Percentiles rank a stretch among this genome's conserved stretches.
Conservation (phyloP, 2,113 vertebrate genomes). For the Galbula dea region DNA sequence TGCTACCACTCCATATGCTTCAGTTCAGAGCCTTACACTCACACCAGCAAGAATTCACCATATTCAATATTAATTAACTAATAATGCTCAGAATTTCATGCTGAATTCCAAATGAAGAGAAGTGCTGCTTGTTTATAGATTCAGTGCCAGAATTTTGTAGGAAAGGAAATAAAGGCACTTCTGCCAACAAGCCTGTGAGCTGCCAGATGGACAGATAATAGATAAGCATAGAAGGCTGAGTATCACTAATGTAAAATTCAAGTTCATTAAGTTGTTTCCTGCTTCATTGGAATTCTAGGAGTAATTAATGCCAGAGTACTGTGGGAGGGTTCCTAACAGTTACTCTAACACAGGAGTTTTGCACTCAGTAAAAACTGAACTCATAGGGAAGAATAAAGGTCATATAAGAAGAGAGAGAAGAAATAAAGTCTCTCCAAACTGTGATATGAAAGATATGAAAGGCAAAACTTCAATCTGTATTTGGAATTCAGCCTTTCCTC, state of each 20-base stretch:
- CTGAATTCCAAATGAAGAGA: slow-evolving; percentile 14
- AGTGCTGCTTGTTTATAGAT: slow-evolving; percentile 9
- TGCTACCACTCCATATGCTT: not conserved
- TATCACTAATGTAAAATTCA: not conserved
- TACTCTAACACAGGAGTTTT: not conserved
- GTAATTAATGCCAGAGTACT: not conserved
- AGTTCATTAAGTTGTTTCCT: not conserved
- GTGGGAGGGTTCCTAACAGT: not conserved
- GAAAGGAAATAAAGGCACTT: slow-evolving; percentile 28
- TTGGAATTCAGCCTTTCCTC: not conserved
- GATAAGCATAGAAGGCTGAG: not conserved
- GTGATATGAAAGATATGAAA: not conserved
- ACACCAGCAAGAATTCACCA: not conserved
- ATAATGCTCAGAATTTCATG: not conserved
- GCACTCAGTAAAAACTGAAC: not conserved
- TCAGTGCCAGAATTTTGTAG: slow-evolving; percentile 13
- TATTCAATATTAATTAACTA: slow-evolving; percentile 15
- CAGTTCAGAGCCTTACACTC: not conserved
- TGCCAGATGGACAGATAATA: slow-evolving; percentile 31
- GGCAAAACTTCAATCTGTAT: not conserved
- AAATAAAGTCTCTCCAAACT: not conserved
- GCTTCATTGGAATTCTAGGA: not conserved
- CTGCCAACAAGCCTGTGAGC: slow-evolving; percentile 6
- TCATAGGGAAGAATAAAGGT: not conserved
- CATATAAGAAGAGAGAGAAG: not conserved